These are phyloP conservation scores for Willowsia nigromaculata DNA, from an alignment of 2,888 invertebrate genomes.

Conservation along the genomic window DNA sequence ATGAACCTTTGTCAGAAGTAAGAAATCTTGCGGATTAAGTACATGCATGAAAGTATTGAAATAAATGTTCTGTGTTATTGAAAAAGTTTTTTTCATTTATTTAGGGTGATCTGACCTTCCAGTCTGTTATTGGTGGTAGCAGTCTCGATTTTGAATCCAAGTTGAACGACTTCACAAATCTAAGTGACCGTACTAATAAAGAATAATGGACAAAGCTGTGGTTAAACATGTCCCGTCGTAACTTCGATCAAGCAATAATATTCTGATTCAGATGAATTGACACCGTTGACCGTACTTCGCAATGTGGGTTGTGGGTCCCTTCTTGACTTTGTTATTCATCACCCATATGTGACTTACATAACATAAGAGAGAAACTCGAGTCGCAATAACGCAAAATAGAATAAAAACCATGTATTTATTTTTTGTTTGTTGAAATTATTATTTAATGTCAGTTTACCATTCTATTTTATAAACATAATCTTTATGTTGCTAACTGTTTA, in stretches of 20 bases:
- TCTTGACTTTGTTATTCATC: background rate
- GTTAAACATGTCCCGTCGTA: background rate
- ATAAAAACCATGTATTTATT: background rate
- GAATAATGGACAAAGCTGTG: background rate
- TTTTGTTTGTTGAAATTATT: background rate
- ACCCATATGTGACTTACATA: background rate
- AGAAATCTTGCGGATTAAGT: background rate
- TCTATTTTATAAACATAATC: background rate
- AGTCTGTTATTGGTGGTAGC: constrained; percentile 74
- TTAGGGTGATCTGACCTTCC: constrained; percentile 74
- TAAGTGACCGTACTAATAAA: background rate
- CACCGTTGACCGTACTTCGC: no score
- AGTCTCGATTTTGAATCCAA: constrained; percentile 72
- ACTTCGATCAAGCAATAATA: background rate
- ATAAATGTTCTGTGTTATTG: no score
- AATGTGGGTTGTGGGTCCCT: no score
- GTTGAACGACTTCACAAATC: background rate
- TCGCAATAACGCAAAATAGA: background rate
- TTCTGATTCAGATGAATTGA: background rate
- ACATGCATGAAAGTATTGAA: no score
- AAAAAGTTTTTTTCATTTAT: constrained; percentile 11
- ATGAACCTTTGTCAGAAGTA: constrained; percentile 57
- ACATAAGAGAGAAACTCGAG: background rate
- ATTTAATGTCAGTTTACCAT: background rate
- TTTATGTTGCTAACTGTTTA: background rate